These are phyloP conservation scores for Toxonevra muliebris DNA, from an alignment of 2,888 invertebrate species.

Conservation along the genomic window DNA sequence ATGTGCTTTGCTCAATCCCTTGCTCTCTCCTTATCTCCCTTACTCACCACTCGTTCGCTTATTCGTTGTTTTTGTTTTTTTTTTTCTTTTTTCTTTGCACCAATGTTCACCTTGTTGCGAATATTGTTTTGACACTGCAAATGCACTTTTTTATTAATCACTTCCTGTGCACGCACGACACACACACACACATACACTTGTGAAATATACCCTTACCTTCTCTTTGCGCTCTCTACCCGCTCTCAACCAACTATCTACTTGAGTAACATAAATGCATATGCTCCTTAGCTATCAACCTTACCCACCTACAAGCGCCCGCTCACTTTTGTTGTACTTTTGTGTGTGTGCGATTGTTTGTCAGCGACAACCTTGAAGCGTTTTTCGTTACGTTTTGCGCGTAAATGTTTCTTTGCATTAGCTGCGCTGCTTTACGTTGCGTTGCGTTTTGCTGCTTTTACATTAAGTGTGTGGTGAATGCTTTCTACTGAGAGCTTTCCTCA, in stretches of 20 bases:
- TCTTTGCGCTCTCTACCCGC: neutral
- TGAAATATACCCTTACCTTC: neutral
- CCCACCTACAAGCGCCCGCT: neutral
- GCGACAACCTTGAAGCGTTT: slow-evolving; percentile 36
- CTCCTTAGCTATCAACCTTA: neutral
- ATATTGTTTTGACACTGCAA: slow-evolving; percentile 9
- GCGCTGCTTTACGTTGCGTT: neutral
- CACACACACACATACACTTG: slow-evolving; percentile 13
- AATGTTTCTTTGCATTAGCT: slow-evolving; percentile 9
- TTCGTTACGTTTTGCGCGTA: slow-evolving; percentile 13
- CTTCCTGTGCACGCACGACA: slow-evolving; percentile 28
- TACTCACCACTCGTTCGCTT: neutral
- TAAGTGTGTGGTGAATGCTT: too few relatives aligned
- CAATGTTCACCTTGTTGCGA: slow-evolving; percentile 13
- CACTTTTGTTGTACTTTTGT: neutral
- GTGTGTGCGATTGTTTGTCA: slow-evolving; percentile 30
- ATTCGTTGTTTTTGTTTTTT: slow-evolving; percentile 19
- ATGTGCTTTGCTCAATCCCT: neutral
- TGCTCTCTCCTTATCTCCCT: slow-evolving; percentile 10
- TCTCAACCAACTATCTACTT: neutral
- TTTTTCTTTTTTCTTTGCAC: slow-evolving; percentile 1
- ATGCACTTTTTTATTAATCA: slow-evolving; percentile 32
- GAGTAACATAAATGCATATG: neutral
- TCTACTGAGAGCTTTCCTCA: slow-evolving; percentile 6
- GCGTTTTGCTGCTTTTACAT: too few relatives aligned